phyloP scores from a whole-genome alignment of 1,140 invertebrate species.

The Bombyx mandarina region DNA sequence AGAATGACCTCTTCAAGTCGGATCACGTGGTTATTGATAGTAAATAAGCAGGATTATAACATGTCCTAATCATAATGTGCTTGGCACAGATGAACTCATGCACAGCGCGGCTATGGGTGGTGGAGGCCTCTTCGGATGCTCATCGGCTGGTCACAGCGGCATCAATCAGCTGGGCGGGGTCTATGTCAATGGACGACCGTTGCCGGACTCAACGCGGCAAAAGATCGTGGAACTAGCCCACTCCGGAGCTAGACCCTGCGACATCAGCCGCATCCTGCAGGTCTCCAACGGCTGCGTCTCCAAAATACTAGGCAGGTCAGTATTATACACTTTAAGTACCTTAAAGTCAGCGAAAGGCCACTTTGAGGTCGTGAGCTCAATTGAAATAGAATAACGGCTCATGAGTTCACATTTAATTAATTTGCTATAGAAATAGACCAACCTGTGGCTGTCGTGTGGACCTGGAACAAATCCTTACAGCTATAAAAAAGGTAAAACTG shows the following conservation, averaged over 20 bases:
- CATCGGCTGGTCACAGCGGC: constrained; percentile 91
- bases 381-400: too few species aligned
- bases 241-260: constrained; percentile 96
- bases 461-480: too few species aligned
- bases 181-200: constrained; percentile 96
- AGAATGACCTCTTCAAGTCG: too few species aligned
- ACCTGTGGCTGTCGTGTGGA: too few species aligned
- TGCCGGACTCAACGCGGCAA: constrained; percentile 96
- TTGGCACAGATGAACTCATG: constrained; percentile 64
- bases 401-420: too few species aligned
- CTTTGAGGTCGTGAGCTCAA: too few species aligned
- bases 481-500: too few species aligned
- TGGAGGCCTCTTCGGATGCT: constrained; percentile 80
- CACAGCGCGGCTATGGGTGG: constrained; percentile 67
- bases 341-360: too few species aligned
- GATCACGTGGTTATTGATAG: too few species aligned
- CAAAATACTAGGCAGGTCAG: constrained; percentile 94
- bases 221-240: constrained; percentile 98
- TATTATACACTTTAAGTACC: constrained; percentile 2
- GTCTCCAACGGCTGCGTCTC: constrained; percentile 97
- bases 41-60: too few species aligned
- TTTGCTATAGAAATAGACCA: too few species aligned
- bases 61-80: neutral
- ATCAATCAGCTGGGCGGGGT: constrained; percentile 99
- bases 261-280: constrained; percentile 97